Evolutionary conservation across 2,888 invertebrate species (phyloP).

Genomic region (Germaria angustata): DNA sequence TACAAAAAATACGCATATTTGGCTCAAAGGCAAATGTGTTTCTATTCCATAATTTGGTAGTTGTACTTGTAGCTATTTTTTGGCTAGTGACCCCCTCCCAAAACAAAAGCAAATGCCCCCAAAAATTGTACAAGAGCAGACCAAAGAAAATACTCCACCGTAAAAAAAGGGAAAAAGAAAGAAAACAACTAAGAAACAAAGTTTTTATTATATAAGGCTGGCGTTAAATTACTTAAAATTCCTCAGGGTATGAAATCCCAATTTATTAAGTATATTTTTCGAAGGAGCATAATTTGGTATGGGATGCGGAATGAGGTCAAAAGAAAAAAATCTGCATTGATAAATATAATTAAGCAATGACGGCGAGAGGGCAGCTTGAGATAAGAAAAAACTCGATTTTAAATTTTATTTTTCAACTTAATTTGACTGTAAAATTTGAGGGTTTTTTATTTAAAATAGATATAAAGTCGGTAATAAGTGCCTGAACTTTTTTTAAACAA

Average conservation of each 20-base stretch:
- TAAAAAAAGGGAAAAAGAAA: background rate
- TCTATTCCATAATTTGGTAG: constrained; percentile 16
- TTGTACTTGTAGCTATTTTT: constrained; percentile 35
- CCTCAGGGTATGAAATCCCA: constrained; percentile 62
- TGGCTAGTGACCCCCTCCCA: background rate
- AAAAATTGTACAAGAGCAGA: background rate
- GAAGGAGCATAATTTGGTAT: constrained; percentile 14
- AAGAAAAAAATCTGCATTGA: constrained; percentile 26
- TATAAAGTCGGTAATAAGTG: background rate
- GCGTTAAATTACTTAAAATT: constrained; percentile 67
- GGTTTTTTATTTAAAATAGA: background rate
- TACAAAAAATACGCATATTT: constrained; percentile 40
- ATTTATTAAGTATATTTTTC: constrained; percentile 53
- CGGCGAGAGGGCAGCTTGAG: background rate
- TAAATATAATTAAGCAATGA: constrained; percentile 42
- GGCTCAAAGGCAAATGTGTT: constrained; percentile 60
- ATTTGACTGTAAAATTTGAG: background rate
- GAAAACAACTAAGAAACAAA: background rate
- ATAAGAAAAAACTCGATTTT: background rate
- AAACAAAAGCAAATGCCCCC: background rate
- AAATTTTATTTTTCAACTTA: background rate
- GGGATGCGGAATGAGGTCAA: constrained; percentile 12
- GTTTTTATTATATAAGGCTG: constrained; percentile 60
- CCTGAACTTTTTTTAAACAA: no score
- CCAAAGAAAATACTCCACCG: background rate